phyloP scores from a whole-genome alignment of 2,888 invertebrate genomes.

The Dione juno region DNA sequence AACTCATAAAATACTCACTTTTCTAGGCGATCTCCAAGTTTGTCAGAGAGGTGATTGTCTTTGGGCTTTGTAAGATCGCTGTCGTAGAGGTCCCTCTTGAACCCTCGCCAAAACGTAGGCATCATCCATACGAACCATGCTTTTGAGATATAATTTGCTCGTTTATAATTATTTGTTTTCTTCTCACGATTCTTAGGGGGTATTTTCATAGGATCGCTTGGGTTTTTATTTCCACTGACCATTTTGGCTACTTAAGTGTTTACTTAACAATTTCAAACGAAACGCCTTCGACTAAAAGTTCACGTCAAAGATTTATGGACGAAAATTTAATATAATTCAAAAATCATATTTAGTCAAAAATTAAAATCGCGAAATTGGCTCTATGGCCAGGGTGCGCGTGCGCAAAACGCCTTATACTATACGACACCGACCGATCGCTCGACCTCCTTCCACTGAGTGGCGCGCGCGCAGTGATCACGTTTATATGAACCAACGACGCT shows the following conservation, averaged over 20 bases:
- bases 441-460: conserved; percentile 71
- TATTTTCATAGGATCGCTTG: conserved; percentile 71
- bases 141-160: conserved; percentile 73
- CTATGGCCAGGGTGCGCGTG: conserved; percentile 60
- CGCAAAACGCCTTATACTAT: conserved; percentile 64
- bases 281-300: conserved; percentile 42
- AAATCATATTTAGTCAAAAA: conserved; percentile 59
- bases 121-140: conserved; percentile 82
- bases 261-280: conserved; percentile 29
- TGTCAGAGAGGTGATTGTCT: conserved; percentile 85
- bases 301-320: conserved; percentile 51
- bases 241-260: conserved; percentile 58
- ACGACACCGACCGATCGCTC: conserved; percentile 67
- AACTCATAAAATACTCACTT: conserved; percentile 68
- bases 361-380: conserved; percentile 56
- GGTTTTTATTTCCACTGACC: conserved; percentile 79
- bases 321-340: conserved; percentile 54
- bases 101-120: conserved; percentile 84
- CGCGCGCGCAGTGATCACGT: conserved; percentile 60
- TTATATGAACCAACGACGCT: conserved; percentile 53
- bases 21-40: conserved; percentile 85
- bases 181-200: conserved; percentile 77
- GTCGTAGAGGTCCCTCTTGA: conserved; percentile 85
- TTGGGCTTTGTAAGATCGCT: conserved; percentile 88
- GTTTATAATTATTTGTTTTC: conserved; percentile 74